Evolutionary conservation across 1,140 invertebrate genomes (phyloP).

Genomic region (Drosophila ercepeae): DNA sequence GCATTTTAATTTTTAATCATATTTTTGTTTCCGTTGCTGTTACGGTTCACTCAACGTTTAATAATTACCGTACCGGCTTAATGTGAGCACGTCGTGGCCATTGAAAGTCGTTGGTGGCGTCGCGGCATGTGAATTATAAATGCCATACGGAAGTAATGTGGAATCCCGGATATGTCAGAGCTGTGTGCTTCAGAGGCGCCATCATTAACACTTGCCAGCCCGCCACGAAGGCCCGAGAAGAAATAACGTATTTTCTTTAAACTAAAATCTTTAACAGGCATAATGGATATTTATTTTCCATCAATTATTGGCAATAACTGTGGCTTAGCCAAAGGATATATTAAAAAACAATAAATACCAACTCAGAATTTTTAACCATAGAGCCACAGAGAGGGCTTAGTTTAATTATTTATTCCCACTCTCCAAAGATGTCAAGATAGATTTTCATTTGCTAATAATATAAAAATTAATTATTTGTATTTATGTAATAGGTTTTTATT

Average conservation of each 20-base stretch:
- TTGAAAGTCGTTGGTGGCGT: constrained; percentile 35
- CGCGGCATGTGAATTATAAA: constrained; percentile 55
- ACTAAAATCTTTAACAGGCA: too few relatives aligned
- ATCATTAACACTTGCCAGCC: constrained; percentile 61
- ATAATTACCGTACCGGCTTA: constrained; percentile 48
- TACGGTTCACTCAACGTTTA: constrained; percentile 35
- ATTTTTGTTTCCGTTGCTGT: constrained; percentile 28
- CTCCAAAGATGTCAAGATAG: too few relatives aligned
- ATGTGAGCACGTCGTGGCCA: constrained; percentile 45
- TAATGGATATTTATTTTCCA: neutral
- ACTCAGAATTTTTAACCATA: neutral
- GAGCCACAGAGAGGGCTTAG: neutral
- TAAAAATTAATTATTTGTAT: too few relatives aligned
- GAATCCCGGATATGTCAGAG: neutral
- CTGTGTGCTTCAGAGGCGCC: constrained; percentile 15
- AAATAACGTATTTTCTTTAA: neutral
- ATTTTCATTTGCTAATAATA: too few relatives aligned
- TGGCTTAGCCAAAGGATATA: neutral
- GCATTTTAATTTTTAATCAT: constrained; percentile 50
- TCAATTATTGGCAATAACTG: neutral
- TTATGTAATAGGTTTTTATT: too few relatives aligned
- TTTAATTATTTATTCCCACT: neutral
- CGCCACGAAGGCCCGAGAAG: neutral
- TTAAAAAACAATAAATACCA: neutral
- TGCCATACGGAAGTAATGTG: constrained; percentile 26